Evolutionary conservation across 2,797 vertebrate genomes (phyloP), one percentile per base, ranked within the genome.

Genomic region (Petrocephalus sullivani): DNA sequence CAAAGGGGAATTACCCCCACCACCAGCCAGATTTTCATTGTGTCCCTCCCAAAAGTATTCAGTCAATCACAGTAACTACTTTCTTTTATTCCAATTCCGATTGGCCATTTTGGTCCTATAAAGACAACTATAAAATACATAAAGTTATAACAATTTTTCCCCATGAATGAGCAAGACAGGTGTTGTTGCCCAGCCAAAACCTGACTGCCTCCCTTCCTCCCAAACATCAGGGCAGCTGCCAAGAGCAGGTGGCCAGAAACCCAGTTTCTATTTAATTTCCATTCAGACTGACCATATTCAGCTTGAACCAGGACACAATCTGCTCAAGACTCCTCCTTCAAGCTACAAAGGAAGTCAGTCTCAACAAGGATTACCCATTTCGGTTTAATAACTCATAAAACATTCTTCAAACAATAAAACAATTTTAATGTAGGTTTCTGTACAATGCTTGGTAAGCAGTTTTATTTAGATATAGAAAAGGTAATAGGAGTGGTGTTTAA

Each of bases 391-490:
- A 94, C 90, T 91, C 93, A 92, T 94, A 93, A 95, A 95, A 94
- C 94, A 93, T 95, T 95, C 95, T 97, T 97, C 97, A 97, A 97
- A 98, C 97, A 97, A 97, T 97, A 97, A 95, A 97, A 97, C 96
- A 95, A 96, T 97, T 96, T 97, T 96, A 96, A 97, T 95, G 96
- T 88, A 96, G 96, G 96, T 97, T 97, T 98, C 96, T 97, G 96
- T 97, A 98, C 97, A 98, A 97, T 94, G 96, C 97, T 98, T 96
- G 97, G 96, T 96, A 97, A 98, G 97, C 97, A 95, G 95, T 96
- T 97, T 97, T 97, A 98, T 98, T 97, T 96, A 97, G 96, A 96
- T 94, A 97, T 98, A 98, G 97, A 99, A 99, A 99, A 99, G 95
- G 95, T 98, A 97, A 95, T 95, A 97, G 96, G 97, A 96, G 96